phyloP scores from a whole-genome alignment of 2,888 invertebrate genomes.

The Ditula angustiorana region DNA sequence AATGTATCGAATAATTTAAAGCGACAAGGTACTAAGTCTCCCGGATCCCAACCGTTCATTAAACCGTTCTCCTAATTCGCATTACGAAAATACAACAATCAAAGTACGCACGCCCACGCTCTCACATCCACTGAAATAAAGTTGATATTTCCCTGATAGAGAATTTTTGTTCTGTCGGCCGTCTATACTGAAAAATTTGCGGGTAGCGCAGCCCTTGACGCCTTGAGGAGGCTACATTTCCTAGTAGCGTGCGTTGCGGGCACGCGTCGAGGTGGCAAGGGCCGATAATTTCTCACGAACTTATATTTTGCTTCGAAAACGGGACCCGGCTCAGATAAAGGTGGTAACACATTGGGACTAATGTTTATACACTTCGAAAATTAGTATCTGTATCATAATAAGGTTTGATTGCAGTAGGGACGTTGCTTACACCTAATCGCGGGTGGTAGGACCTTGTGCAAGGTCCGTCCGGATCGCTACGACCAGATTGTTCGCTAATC shows the following conservation, averaged over 20 bases:
- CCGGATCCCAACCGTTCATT: background rate
- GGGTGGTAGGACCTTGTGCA: too few relatives aligned
- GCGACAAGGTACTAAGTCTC: background rate
- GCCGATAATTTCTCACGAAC: background rate
- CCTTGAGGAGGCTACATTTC: background rate
- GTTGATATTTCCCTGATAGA: background rate
- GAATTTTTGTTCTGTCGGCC: background rate
- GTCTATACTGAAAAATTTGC: background rate
- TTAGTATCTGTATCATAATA: too few relatives aligned
- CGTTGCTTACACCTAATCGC: too few relatives aligned
- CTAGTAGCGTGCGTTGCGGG: background rate
- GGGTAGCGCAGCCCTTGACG: background rate
- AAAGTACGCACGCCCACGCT: background rate
- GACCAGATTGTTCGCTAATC: too few relatives aligned
- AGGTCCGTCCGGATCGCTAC: too few relatives aligned
- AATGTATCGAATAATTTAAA: background rate
- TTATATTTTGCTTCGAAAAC: background rate
- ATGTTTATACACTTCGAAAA: too few relatives aligned
- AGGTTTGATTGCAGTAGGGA: too few relatives aligned
- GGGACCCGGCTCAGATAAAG: background rate
- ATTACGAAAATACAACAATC: background rate
- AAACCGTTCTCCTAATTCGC: background rate
- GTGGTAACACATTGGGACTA: background rate
- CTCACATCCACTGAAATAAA: background rate
- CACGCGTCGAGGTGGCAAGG: background rate